These are phyloP conservation scores for Benitochromis conjunctus DNA, from an alignment of 2,113 vertebrate genomes.

Conservation along the genomic window DNA sequence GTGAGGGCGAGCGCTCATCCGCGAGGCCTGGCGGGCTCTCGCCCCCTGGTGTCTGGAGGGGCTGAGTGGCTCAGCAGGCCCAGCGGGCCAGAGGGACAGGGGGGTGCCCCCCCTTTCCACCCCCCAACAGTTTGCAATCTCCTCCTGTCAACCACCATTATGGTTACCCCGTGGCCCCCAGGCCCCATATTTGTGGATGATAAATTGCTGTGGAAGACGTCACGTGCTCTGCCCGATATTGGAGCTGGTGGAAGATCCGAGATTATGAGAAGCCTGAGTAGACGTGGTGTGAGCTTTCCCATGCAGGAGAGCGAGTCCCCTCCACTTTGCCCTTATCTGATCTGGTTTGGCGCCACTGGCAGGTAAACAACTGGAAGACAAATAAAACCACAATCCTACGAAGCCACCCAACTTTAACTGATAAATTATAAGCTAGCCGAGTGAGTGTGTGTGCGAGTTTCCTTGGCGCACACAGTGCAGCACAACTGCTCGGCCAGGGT, in stretches of 20 bases:
- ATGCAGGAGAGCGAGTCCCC: background rate
- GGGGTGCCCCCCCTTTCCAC: conserved; percentile 6
- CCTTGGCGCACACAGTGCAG: background rate
- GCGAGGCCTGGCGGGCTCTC: conserved; percentile 35
- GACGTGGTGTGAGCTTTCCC: background rate
- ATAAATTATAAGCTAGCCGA: conserved; percentile 36
- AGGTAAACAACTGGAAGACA: conserved; percentile 55
- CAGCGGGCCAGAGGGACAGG: conserved; percentile 34
- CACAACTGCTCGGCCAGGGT: background rate
- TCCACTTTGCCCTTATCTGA: conserved; percentile 48
- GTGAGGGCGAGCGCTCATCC: conserved; percentile 18
- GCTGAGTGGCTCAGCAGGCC: conserved; percentile 39
- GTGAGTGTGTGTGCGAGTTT: conserved; percentile 2
- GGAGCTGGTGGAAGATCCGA: conserved; percentile 24
- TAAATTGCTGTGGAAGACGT: conserved; percentile 46
- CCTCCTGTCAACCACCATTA: conserved; percentile 54
- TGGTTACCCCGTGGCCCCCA: conserved; percentile 19
- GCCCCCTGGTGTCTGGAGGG: conserved; percentile 53
- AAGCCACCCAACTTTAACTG: conserved; percentile 39
- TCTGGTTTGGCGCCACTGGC: conserved; percentile 41
- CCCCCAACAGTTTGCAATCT: conserved; percentile 44
- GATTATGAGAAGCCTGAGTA: conserved; percentile 5
- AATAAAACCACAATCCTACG: conserved; percentile 43
- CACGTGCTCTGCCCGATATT: conserved; percentile 25
- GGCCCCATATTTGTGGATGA: conserved; percentile 48